Evolutionary conservation across 2,888 invertebrate species (phyloP).

Genomic region (Dolomedes plantarius): DNA sequence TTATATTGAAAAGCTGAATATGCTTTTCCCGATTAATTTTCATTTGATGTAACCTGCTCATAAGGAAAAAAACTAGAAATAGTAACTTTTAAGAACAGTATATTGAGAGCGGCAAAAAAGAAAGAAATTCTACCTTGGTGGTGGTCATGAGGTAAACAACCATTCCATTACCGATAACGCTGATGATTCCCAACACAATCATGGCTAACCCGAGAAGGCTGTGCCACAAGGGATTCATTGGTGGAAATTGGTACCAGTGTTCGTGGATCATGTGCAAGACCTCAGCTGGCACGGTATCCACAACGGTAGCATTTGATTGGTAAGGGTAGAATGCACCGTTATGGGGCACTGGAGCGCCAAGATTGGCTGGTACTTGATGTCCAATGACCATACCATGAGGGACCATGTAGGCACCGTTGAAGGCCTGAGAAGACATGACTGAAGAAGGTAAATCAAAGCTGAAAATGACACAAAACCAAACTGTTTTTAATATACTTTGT

Average conservation of each 20-base stretch:
- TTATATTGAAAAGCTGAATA: too few relatives aligned
- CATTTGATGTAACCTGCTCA: too few relatives aligned
- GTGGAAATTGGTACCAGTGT: slow-evolving; percentile 91
- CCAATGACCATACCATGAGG: slow-evolving; percentile 47
- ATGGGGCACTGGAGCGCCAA: slow-evolving; percentile 39
- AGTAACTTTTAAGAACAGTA: too few relatives aligned
- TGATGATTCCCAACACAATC: slow-evolving; percentile 80
- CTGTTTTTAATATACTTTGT: too few relatives aligned
- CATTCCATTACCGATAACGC: slow-evolving; percentile 84
- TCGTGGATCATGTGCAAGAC: slow-evolving; percentile 86
- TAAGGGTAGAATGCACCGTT: slow-evolving; percentile 62
- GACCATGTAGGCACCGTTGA: slow-evolving; percentile 57
- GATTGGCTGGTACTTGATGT: background rate
- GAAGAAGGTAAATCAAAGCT: slow-evolving; percentile 31
- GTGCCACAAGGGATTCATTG: slow-evolving; percentile 92
- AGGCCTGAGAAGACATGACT: slow-evolving; percentile 29
- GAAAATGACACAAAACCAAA: background rate
- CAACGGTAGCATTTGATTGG: slow-evolving; percentile 73
- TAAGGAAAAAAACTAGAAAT: too few relatives aligned
- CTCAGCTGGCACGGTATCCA: slow-evolving; percentile 85
- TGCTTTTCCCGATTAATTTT: too few relatives aligned
- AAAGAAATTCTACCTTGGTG: slow-evolving; percentile 81
- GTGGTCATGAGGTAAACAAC: slow-evolving; percentile 85
- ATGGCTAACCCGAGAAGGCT: slow-evolving; percentile 85
- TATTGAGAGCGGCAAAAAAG: too few relatives aligned